Percentiles rank a stretch among this genome's conserved stretches.
These are phyloP conservation scores for Darwinula stevensoni DNA, from an alignment of 2,888 invertebrate genomes.

Conservation along the genomic window DNA sequence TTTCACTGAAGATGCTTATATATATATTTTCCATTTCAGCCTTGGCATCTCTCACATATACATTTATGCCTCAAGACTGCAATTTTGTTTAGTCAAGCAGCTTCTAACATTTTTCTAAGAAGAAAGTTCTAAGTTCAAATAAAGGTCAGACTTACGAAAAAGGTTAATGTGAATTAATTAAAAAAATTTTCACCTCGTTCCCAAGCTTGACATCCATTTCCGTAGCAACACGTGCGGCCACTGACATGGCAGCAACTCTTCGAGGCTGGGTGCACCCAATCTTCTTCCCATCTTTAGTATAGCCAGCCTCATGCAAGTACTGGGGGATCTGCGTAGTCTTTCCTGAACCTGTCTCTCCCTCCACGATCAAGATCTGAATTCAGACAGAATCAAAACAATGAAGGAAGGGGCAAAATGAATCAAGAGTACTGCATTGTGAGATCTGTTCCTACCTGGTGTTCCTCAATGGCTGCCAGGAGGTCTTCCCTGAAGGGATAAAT, in stretches of 20 bases:
- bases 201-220: constrained; percentile 92
- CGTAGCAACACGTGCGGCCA: constrained; percentile 85
- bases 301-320: constrained; percentile 22
- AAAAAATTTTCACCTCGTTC: no score
- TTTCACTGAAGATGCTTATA: neutral
- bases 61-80: neutral
- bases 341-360: constrained; percentile 41
- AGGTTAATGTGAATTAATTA: constrained; percentile 22
- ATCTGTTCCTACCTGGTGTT: constrained; percentile 33
- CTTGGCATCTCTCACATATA: neutral
- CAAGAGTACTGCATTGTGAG: neutral
- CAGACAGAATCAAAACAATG: constrained; percentile 10
- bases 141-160: constrained; percentile 8
- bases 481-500: constrained; percentile 72
- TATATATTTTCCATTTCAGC: neutral
- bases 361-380: constrained; percentile 62
- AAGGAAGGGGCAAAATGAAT: neutral
- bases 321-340: constrained; percentile 28
- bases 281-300: constrained; percentile 34
- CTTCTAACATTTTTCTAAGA: neutral
- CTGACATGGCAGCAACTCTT: constrained; percentile 98
- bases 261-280: constrained; percentile 94
- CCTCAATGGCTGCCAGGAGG: constrained; percentile 62
- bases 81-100: neutral
- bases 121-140: neutral